Conservation (phyloP, 2,797 vertebrate species). For the Cuculus canorus region DNA sequence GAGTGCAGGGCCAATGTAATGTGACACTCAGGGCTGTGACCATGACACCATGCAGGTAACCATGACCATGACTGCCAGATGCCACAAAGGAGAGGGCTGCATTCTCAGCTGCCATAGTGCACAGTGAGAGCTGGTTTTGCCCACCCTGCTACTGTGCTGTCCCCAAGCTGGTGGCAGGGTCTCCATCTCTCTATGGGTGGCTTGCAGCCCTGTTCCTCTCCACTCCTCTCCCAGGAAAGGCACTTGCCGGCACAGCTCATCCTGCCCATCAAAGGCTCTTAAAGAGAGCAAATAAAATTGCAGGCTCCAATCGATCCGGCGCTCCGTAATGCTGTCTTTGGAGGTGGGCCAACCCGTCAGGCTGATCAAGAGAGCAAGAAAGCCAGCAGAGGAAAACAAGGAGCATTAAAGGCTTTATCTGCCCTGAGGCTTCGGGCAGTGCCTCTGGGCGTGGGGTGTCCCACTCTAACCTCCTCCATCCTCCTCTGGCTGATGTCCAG, state of each 20-base stretch:
- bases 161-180: background rate
- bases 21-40: background rate
- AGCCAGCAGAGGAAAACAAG: constrained; percentile 40
- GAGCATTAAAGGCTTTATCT: constrained; percentile 26
- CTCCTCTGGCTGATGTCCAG: background rate
- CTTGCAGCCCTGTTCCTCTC: background rate
- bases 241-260: background rate
- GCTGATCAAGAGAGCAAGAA: background rate
- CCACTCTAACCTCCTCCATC: background rate
- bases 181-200: background rate
- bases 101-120: background rate
- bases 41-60: accelerated
- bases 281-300: constrained; percentile 68
- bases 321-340: constrained; percentile 65
- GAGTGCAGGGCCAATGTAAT: accelerated
- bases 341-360: constrained; percentile 54
- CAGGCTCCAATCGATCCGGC: constrained; percentile 55
- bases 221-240: constrained; percentile 21
- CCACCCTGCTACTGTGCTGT: background rate
- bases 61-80: accelerated
- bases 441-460: background rate
- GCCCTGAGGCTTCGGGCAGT: background rate
- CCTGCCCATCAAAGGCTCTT: constrained; percentile 59
- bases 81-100: background rate
- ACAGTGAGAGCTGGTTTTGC: background rate